A percentile compares a stretch with the other conserved stretches of the same genome.
Conservation (phyloP, 2,113 vertebrate genomes). For the Phaetusa simplex region DNA sequence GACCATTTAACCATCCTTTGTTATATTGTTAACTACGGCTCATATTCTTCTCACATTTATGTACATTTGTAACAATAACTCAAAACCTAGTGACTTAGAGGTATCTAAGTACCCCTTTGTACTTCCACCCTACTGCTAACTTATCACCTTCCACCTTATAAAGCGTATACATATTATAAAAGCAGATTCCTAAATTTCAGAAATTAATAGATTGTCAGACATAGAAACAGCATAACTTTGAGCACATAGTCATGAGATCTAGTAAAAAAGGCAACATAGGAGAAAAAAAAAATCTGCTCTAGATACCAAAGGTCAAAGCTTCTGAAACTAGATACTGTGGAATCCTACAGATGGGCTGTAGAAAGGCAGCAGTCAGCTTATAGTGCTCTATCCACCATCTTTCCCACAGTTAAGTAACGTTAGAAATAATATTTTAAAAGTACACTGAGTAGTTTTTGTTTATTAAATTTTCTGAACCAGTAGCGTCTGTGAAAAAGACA, state of each 20-base stretch:
- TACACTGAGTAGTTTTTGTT: neutral
- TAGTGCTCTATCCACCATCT: neutral
- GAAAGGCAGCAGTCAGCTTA: neutral
- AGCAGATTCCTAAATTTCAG: neutral
- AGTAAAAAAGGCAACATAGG: neutral
- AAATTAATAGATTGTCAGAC: neutral
- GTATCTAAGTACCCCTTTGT: neutral
- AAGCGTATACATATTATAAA: neutral
- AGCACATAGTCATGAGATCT: neutral
- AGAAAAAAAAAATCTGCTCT: neutral
- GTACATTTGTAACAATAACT: neutral
- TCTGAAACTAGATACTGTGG: neutral
- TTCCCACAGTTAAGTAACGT: neutral
- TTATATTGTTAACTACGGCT: neutral
- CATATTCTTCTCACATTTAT: neutral
- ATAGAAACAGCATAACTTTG: neutral
- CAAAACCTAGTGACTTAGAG: neutral
- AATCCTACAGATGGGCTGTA: neutral
- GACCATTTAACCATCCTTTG: neutral
- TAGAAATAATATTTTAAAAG: neutral
- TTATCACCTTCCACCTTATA: neutral
- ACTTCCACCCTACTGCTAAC: neutral
- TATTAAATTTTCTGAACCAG: neutral
- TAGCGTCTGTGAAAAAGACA: neutral
- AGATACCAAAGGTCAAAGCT: neutral